phyloP scores from a whole-genome alignment of 2,113 vertebrate species.

The Thryonomys swinderianus region DNA sequence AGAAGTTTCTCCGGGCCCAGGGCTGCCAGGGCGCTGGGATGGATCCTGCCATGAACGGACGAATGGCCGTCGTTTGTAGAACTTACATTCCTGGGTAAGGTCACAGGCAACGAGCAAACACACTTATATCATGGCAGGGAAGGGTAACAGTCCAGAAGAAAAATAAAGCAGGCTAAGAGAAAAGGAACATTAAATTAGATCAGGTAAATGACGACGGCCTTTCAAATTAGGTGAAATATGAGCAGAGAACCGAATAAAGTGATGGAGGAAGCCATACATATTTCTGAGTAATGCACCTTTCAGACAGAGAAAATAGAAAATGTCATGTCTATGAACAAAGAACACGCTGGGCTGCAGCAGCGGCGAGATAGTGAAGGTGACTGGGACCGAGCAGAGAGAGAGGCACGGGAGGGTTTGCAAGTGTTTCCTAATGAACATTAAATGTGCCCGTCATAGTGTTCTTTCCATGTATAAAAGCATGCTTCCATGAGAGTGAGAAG shows the following conservation, averaged over 20 bases:
- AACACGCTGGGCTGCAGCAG: background rate
- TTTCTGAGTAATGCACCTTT: constrained; percentile 3
- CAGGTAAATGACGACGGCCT: background rate
- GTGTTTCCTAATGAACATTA: background rate
- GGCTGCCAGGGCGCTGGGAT: background rate
- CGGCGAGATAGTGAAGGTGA: background rate
- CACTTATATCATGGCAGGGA: background rate
- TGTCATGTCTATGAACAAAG: background rate
- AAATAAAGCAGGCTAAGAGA: background rate
- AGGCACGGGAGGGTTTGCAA: background rate
- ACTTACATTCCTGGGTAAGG: background rate
- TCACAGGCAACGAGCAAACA: background rate
- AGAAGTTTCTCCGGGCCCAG: background rate
- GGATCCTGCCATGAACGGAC: background rate
- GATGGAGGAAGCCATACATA: background rate
- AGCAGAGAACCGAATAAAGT: background rate
- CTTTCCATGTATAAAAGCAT: background rate
- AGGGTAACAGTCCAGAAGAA: background rate
- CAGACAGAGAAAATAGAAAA: background rate
- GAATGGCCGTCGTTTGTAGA: background rate
- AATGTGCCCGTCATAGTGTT: background rate
- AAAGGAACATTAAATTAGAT: constrained; percentile 14
- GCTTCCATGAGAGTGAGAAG: background rate
- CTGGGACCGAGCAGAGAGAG: background rate
- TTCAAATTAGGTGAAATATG: constrained; percentile 55